These are phyloP conservation scores for Sclerurus mexicanus DNA, from an alignment of 2,113 vertebrate species.

Conservation along the genomic window DNA sequence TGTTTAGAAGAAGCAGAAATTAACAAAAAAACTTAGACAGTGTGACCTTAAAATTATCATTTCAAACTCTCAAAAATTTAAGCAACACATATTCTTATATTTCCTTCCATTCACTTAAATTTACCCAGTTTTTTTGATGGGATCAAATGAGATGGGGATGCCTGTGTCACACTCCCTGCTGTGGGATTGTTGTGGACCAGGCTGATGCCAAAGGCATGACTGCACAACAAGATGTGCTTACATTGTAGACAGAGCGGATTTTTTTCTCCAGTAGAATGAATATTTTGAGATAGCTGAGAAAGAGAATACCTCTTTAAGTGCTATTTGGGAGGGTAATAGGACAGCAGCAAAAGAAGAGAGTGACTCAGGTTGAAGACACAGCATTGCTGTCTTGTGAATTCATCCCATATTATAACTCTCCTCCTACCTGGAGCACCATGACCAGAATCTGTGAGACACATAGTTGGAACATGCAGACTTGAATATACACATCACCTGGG, in stretches of 20 bases:
- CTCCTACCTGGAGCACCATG: neutral
- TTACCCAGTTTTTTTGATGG: neutral
- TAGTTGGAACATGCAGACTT: neutral
- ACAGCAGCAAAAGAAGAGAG: neutral
- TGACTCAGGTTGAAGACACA: neutral
- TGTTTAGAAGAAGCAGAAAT: neutral
- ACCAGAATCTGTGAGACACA: neutral
- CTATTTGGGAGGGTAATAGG: neutral
- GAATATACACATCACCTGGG: neutral
- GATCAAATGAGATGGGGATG: neutral
- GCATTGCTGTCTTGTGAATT: neutral
- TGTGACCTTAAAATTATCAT: neutral
- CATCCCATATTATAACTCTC: neutral
- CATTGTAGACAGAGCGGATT: neutral
- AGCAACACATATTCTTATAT: neutral
- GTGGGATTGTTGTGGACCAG: too few relatives aligned
- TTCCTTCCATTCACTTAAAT: neutral
- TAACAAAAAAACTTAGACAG: neutral
- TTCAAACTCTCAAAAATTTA: neutral
- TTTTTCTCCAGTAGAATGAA: neutral
- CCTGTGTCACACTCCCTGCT: neutral
- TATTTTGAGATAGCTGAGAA: neutral
- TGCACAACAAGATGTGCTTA: neutral
- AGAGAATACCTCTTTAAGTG: neutral
- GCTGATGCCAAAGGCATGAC: neutral